Evolutionary conservation across 2,113 vertebrate genomes (phyloP), one percentile per base, ranked within the genome.

Genomic region (human): DNA sequence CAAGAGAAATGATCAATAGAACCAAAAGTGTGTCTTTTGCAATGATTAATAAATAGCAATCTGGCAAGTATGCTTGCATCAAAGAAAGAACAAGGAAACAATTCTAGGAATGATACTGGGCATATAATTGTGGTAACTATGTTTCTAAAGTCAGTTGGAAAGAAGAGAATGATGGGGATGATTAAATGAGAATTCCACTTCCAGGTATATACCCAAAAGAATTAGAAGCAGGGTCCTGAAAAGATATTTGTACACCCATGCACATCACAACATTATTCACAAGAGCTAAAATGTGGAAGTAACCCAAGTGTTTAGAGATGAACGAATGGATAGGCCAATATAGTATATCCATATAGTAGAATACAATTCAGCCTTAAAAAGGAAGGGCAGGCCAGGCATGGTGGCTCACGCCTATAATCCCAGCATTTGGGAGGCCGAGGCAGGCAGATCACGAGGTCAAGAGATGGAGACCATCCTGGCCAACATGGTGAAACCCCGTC

Each of bases 11-110:
- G 3, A 55, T 35, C 27, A 75, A 10, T 48, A 85, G 30, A 38
- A 4, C 14, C 22, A 73, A 75, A 50, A 14, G 4, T 66, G 9
- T 68, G 59, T 80, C 13, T 6, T 50, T 52, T 52, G 59, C 43
- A 80, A 17, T 68, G 38, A n/a, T 13, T 57, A 45, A 38, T 38
- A 48, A 76, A 75, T 6, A 72, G 57, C 13, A 23, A 14, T 59
- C 32, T 35, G 43, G 3, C 8, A 52, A 52, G 27, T 85, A 40
- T 0, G 0, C 12, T 5, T 23, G 18, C 17, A 12, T 38, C 5
- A 64, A 50, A 50, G 12, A 52, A 85, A 22, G 43, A 76, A 32
- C 5, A 50, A 93, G 17, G 25, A 23, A 50, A 48, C 17, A 76
- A 73, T 50, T 14, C 17, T 61, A 32, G 27, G 38, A 57, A 30